phyloP scores from a whole-genome alignment of 2,888 invertebrate species.

The Anthrax anthrax region DNA sequence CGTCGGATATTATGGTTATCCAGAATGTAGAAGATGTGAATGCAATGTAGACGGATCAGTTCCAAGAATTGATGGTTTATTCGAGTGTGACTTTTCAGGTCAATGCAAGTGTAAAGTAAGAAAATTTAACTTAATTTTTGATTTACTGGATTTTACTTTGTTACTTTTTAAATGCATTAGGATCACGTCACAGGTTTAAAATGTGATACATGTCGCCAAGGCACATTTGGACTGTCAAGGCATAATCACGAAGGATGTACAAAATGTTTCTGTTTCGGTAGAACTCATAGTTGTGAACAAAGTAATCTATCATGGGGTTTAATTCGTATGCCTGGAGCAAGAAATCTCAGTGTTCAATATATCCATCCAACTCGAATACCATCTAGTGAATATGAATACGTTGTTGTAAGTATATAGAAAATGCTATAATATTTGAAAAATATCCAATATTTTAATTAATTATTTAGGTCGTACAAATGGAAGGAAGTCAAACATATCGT shows the following conservation, averaged over 20 bases:
- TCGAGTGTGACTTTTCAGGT: slow-evolving; percentile 59
- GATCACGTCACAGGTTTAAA: slow-evolving; percentile 52
- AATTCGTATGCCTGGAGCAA: slow-evolving; percentile 45
- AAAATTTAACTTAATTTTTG: neutral
- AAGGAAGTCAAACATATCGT: slow-evolving; percentile 25
- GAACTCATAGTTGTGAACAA: slow-evolving; percentile 65
- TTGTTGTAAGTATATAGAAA: slow-evolving; percentile 20
- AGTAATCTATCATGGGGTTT: slow-evolving; percentile 73
- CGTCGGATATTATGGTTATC: slow-evolving; percentile 76
- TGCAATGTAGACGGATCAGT: slow-evolving; percentile 65
- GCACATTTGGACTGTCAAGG: slow-evolving; percentile 71
- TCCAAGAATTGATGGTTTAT: slow-evolving; percentile 40
- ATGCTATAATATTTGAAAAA: too few species aligned
- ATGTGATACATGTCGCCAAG: slow-evolving; percentile 69
- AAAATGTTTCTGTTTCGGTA: slow-evolving; percentile 90
- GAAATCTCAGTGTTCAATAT: slow-evolving; percentile 36
- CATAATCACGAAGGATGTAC: slow-evolving; percentile 80
- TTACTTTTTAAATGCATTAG: neutral
- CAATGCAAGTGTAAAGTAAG: slow-evolving; percentile 80
- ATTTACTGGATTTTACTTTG: neutral
- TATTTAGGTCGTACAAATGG: slow-evolving; percentile 25
- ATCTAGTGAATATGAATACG: slow-evolving; percentile 29
- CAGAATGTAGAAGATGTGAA: slow-evolving; percentile 71
- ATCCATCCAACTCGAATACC: slow-evolving; percentile 22
- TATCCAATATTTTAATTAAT: neutral